A percentile compares a stretch with the other conserved stretches of the same genome.
These are phyloP conservation scores for Albula goreensis DNA, from an alignment of 2,113 vertebrate genomes.

Conservation along the genomic window DNA sequence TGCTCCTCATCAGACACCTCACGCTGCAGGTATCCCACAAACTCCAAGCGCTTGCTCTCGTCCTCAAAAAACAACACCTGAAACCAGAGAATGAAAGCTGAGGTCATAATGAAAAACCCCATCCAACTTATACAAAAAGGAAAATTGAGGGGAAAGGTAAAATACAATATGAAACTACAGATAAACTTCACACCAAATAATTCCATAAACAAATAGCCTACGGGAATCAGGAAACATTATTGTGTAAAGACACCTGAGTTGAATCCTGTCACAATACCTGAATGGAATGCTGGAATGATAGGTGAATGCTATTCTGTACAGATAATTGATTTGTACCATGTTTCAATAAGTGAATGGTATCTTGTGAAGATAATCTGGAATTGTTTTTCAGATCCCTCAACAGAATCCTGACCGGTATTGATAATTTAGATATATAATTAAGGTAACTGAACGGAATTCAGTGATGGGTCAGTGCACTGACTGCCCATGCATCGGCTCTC, in stretches of 20 bases:
- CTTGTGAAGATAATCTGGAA: too few species aligned
- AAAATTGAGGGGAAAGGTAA: background rate
- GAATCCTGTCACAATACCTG: background rate
- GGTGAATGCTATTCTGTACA: background rate
- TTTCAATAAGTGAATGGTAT: too few species aligned
- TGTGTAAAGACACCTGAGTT: background rate
- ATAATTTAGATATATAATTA: too few species aligned
- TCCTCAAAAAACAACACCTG: constrained; percentile 87
- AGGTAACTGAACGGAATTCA: constrained; percentile 47
- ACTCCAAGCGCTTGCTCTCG: constrained; percentile 67
- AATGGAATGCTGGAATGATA: background rate
- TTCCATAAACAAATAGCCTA: background rate
- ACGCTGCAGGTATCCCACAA: constrained; percentile 63
- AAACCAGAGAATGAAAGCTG: background rate
- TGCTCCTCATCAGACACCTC: constrained; percentile 48
- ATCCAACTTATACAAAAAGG: background rate
- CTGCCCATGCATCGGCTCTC: constrained; percentile 28
- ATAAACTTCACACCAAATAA: background rate
- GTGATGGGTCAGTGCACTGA: constrained; percentile 44
- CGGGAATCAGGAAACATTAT: background rate
- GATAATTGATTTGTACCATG: too few species aligned
- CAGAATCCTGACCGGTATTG: too few species aligned
- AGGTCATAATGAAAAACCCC: background rate
- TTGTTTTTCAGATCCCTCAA: too few species aligned
- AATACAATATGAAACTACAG: background rate